Evolutionary conservation across 1,140 invertebrate species (phyloP), one percentile per base, ranked within the genome.

Genomic region (Eueides isabella): DNA sequence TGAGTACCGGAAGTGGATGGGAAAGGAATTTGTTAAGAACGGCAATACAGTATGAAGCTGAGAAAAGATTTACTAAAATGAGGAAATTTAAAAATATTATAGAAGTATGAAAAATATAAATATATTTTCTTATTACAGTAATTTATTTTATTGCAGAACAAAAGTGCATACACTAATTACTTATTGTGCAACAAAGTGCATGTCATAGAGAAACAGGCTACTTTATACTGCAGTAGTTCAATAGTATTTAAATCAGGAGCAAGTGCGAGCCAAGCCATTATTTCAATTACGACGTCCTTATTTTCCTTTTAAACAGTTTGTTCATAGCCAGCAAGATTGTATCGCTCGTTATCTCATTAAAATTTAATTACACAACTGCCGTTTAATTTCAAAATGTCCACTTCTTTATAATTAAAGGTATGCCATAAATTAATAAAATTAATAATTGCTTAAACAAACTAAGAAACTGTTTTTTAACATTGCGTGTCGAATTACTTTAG

Each of bases 271-370:
- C 48, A 55, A 55, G 48, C 48, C 48, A 55, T 26, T 55, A 55
- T 55, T 55, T 55, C 48, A 55, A 55, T 55, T 55, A 55, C 48
- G 23, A 26, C 48, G 48, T 55, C 48, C 48, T 55, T 55, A 55
- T 55, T 55, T 55, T 55, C 48, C 23, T 3, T 55, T 55, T 23
- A 55, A 55, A 23, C 48, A 55, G 48, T 55, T 55, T 55, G 48
- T 26, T 26, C 48, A 55, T 55, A 26, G 48, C 48, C 48, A 55
- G 48, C 23, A 23, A 55, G 48, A 55, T 26, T 55, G 48, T 55
- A 55, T 55, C 48, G 48, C 48, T 55, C 48, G 48, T 55, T 55
- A 55, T 26, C 48, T 26, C 48, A 55, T 55, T 55, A 55, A 55
- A 55, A 23, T 55, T 55, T 55, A 55, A 55, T 55, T 55, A 55